Evolutionary conservation across 2,113 vertebrate genomes (phyloP).

Genomic region (Percopsis transmontana): DNA sequence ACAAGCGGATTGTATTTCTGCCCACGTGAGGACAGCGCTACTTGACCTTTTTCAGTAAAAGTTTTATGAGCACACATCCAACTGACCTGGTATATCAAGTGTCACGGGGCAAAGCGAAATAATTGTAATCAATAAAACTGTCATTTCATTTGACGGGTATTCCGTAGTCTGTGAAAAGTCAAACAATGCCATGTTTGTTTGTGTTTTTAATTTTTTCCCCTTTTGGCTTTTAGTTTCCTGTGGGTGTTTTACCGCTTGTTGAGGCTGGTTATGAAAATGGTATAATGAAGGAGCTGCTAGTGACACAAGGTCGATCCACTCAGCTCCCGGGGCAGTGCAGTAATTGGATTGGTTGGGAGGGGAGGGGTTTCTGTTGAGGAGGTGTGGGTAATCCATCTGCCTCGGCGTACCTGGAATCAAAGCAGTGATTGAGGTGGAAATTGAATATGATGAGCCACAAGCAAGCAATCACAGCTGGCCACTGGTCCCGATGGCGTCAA

Average conservation of each 20-base stretch:
- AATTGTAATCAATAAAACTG: conserved; percentile 16
- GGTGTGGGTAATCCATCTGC: conserved; percentile 67
- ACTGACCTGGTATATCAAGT: not conserved
- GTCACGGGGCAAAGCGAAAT: conserved; percentile 5
- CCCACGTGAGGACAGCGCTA: not conserved
- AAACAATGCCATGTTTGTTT: not conserved
- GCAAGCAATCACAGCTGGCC: conserved; percentile 64
- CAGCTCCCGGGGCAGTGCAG: conserved; percentile 46
- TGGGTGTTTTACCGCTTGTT: conserved; percentile 12
- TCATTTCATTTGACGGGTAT: conserved; percentile 6
- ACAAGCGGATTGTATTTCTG: conserved; percentile 1
- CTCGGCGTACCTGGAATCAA: conserved; percentile 57
- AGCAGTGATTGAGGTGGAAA: conserved; percentile 69
- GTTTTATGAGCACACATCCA: not conserved
- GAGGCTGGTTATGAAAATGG: conserved; percentile 37
- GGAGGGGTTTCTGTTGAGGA: conserved; percentile 59
- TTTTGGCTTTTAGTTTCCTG: not conserved
- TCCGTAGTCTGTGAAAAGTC: conserved; percentile 12
- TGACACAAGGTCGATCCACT: conserved; percentile 57
- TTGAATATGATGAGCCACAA: conserved; percentile 74
- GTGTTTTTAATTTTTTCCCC: conserved; percentile 25
- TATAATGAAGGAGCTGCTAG: conserved; percentile 59
- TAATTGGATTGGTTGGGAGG: conserved; percentile 72
- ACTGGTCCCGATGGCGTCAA: conserved; percentile 49
- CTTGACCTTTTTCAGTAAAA: not conserved